Evolutionary conservation across 2,113 vertebrate genomes (phyloP).

Genomic region (Mesoclemmys tuberculata): DNA sequence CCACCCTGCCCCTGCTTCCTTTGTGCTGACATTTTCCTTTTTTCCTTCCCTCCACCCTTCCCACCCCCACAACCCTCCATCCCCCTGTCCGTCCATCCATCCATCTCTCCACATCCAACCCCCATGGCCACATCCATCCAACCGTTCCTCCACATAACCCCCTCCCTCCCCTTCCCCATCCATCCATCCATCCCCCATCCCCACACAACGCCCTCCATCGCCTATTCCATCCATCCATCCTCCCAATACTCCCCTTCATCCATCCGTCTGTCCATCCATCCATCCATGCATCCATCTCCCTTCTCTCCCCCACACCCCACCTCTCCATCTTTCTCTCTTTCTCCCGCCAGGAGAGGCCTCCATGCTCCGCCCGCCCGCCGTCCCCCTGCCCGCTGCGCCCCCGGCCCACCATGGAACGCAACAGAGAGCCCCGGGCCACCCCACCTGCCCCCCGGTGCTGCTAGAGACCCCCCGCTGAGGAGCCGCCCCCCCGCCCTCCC

Average conservation of each 20-base stretch:
- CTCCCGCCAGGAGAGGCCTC: not conserved
- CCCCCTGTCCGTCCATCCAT: not conserved
- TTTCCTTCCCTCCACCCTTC: not conserved
- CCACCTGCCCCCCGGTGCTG: conserved; percentile 49
- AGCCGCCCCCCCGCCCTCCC: conserved; percentile 57
- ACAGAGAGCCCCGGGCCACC: not conserved
- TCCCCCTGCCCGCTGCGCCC: conserved; percentile 1
- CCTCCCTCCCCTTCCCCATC: conserved; percentile 7
- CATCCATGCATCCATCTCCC: not conserved
- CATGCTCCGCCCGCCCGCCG: conserved; percentile 35
- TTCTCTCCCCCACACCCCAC: not conserved
- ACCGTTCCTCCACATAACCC: conserved; percentile 29
- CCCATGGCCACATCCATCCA: not conserved
- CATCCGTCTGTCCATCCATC: conserved; percentile 36
- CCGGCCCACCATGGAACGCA: conserved; percentile 59
- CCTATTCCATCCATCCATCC: not conserved
- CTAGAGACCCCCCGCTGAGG: conserved; percentile 45
- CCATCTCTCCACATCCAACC: not conserved
- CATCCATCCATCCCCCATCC: conserved; percentile 59
- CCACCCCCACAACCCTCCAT: not conserved
- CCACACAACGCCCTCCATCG: too few species aligned
- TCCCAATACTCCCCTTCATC: not conserved
- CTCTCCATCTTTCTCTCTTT: not conserved
- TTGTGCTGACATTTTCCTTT: too few species aligned
- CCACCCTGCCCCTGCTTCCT: too few species aligned